Evolutionary conservation across 2,797 vertebrate species (phyloP).

Genomic region (Myotis daubentonii): DNA sequence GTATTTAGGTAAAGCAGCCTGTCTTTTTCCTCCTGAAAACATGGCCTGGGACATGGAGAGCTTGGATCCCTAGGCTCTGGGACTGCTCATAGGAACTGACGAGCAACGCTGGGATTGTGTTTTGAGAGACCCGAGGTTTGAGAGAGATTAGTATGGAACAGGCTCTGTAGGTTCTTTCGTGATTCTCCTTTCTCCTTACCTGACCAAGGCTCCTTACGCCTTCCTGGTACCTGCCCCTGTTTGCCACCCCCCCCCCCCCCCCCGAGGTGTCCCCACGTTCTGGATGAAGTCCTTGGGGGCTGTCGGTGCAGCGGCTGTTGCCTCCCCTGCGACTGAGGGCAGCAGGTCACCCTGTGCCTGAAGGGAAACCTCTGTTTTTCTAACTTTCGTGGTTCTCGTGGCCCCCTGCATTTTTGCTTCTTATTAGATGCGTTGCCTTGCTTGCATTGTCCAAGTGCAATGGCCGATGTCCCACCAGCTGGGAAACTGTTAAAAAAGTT

Average conservation of each 20-base stretch:
- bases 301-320: fast-evolving
- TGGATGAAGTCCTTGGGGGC: neutral
- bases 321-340: no score
- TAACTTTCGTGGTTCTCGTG: neutral
- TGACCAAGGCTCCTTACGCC: neutral
- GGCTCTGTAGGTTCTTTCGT: neutral
- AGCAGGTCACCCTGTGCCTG: neutral
- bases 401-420: neutral
- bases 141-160: neutral
- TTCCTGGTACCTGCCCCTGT: fast-evolving
- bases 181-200: neutral
- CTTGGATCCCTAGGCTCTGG: neutral
- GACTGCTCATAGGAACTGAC: neutral
- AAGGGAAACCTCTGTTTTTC: neutral
- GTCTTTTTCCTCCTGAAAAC: neutral
- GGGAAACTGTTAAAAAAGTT: neutral
- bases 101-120: neutral
- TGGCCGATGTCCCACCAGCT: neutral
- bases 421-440: neutral
- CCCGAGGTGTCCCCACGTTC: neutral
- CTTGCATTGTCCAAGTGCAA: neutral
- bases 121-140: neutral
- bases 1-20: neutral
- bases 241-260: neutral
- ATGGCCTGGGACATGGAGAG: neutral